Conservation (phyloP, 1,140 invertebrate genomes). For the Metopolophium dirhodum region DNA sequence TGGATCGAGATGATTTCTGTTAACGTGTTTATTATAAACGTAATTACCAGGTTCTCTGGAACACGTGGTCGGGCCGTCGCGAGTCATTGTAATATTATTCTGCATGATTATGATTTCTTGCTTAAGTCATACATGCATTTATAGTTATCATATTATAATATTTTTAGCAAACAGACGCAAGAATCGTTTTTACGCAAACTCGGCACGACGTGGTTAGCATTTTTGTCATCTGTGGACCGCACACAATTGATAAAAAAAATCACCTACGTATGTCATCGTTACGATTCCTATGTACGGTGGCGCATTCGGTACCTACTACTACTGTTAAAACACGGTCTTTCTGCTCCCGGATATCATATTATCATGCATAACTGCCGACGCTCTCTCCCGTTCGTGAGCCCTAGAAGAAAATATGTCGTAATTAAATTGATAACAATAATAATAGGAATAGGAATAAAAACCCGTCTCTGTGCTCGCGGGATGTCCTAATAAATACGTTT, state of each 20-base stretch:
- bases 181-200: neutral
- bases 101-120: neutral
- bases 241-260: neutral
- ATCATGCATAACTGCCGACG: neutral
- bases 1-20: neutral
- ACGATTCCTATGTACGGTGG: neutral
- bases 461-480: neutral
- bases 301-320: neutral
- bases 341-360: neutral
- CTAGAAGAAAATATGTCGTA: neutral
- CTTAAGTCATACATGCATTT: neutral
- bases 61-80: neutral
- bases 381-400: neutral
- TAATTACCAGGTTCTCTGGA: neutral
- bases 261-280: neutral
- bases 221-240: neutral
- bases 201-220: neutral
- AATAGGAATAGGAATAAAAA: neutral
- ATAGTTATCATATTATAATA: neutral
- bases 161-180: neutral
- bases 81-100: neutral
- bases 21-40: neutral
- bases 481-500: constrained; percentile 2
- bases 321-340: neutral
- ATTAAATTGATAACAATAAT: neutral